These are phyloP conservation scores for Condylura cristata DNA, from an alignment of 2,113 vertebrate genomes.

Conservation along the genomic window DNA sequence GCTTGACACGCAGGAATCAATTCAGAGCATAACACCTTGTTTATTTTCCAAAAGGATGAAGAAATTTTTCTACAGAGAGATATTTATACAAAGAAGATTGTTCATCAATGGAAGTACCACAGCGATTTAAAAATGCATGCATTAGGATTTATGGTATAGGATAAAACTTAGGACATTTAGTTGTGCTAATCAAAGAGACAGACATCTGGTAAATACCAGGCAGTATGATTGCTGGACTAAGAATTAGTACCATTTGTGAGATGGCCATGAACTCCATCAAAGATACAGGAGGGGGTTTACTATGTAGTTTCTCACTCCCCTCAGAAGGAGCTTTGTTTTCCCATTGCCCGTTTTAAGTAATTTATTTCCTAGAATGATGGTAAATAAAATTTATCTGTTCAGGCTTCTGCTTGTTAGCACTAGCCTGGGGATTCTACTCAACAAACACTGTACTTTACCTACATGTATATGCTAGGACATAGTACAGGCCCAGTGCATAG, in stretches of 20 bases:
- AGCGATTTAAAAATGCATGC: neutral
- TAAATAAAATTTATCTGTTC: neutral
- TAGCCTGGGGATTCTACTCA: neutral
- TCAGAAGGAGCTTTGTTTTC: neutral
- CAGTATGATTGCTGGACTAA: neutral
- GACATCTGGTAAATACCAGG: neutral
- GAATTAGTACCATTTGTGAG: neutral
- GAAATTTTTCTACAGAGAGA: conserved; percentile 42
- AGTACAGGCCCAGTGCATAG: fast-evolving
- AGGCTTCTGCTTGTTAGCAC: neutral
- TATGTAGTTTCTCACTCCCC: neutral
- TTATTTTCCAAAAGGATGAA: conserved; percentile 72
- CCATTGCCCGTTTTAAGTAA: neutral
- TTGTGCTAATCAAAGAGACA: neutral
- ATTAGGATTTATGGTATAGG: neutral
- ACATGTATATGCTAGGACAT: neutral
- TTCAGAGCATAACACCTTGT: conserved; percentile 63
- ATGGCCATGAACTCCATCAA: neutral
- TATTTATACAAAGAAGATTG: conserved; percentile 59
- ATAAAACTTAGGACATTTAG: neutral
- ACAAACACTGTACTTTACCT: neutral
- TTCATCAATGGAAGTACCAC: conserved; percentile 9
- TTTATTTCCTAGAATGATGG: neutral
- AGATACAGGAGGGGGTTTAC: neutral
- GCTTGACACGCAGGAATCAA: conserved; percentile 58